These are phyloP conservation scores for Peucedramus taeniatus DNA, from an alignment of 2,113 vertebrate genomes.

Conservation along the genomic window DNA sequence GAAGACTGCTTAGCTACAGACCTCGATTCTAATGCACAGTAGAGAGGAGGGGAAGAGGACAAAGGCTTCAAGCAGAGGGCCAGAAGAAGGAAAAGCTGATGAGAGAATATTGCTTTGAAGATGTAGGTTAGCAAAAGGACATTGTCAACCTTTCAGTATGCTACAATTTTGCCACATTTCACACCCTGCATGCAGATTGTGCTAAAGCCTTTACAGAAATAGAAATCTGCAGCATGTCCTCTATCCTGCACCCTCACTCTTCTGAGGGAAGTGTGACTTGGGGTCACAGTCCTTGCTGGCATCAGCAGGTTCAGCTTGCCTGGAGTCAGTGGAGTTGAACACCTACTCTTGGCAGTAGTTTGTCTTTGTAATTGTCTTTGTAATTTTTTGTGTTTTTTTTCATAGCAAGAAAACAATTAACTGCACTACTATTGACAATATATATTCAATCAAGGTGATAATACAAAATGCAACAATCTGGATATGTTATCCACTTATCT, in stretches of 20 bases:
- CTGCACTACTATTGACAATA: neutral
- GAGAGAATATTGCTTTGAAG: conserved; percentile 41
- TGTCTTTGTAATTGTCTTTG: neutral
- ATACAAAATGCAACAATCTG: neutral
- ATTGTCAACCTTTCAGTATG: conserved; percentile 20
- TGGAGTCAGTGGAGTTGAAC: neutral
- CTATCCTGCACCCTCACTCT: neutral
- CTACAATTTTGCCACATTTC: neutral
- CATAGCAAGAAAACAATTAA: neutral
- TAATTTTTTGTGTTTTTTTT: neutral
- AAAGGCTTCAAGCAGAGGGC: conserved; percentile 57
- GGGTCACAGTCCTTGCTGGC: neutral
- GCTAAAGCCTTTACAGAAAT: neutral
- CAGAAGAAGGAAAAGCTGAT: conserved; percentile 45
- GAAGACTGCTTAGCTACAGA: conserved; percentile 25
- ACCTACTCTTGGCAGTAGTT: neutral
- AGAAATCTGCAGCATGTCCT: neutral
- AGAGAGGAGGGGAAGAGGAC: conserved; percentile 35
- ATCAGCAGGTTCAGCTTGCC: neutral
- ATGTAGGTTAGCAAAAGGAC: conserved; percentile 36
- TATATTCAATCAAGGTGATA: neutral
- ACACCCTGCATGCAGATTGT: neutral
- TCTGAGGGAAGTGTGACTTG: neutral
- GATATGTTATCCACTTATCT: neutral
- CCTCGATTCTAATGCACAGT: conserved; percentile 21